Percentiles rank a stretch among this genome's conserved stretches.
Evolutionary conservation across 1,140 invertebrate species (phyloP).

Genomic region (Diorhabda sublineata): DNA sequence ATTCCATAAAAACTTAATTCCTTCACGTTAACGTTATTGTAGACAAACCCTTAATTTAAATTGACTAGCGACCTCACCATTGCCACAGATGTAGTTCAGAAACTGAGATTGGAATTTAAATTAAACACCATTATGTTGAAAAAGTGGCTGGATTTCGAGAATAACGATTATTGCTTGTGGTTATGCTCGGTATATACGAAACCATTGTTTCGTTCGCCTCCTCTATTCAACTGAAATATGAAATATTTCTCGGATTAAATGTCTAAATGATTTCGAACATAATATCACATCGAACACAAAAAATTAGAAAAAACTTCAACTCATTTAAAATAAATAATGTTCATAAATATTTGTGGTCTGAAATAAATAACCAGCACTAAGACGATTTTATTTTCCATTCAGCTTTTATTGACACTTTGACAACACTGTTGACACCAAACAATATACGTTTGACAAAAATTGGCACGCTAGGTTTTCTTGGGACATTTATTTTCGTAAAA

Average conservation of each 20-base stretch:
- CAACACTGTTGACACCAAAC: no score
- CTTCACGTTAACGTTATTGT: not conserved
- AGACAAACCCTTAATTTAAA: not conserved
- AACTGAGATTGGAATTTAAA: constrained; percentile 8
- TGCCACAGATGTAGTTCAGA: not conserved
- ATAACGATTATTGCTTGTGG: constrained; percentile 9
- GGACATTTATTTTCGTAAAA: no score
- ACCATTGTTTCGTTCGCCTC: not conserved
- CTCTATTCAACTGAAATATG: constrained; percentile 1
- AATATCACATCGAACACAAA: not conserved
- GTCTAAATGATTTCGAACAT: not conserved
- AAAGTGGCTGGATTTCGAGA: not conserved
- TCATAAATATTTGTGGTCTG: no score
- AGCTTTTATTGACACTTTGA: no score
- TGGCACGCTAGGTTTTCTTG: no score
- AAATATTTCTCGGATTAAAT: not conserved
- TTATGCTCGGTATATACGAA: not conserved
- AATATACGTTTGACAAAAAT: no score
- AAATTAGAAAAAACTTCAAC: not conserved
- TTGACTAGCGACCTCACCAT: not conserved
- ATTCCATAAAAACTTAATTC: no score
- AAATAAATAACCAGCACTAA: no score
- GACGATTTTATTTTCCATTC: no score
- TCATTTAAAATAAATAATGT: not conserved
- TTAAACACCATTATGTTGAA: constrained; percentile 6